Conservation (phyloP, 2,113 vertebrate species). For the Casuarius casuarius region DNA sequence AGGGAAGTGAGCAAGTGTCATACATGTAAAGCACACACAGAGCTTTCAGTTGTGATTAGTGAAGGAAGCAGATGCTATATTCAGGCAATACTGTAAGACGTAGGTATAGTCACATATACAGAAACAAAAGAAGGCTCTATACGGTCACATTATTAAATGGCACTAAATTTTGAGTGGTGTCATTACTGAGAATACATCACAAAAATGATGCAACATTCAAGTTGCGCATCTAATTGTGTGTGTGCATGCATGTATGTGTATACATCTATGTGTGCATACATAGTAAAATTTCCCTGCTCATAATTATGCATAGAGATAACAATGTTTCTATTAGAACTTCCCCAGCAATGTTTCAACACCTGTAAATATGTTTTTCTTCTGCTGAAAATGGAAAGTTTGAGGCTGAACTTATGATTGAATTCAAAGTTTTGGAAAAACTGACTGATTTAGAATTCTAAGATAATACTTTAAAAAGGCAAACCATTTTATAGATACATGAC, state of each 20-base stretch:
- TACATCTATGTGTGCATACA: neutral
- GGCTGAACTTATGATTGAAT: slow-evolving; percentile 5
- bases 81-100: neutral
- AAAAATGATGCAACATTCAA: neutral
- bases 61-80: neutral
- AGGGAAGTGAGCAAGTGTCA: neutral
- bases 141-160: neutral
- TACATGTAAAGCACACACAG: neutral
- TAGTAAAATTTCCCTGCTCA: neutral
- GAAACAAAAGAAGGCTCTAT: neutral
- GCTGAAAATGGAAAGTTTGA: slow-evolving; percentile 1
- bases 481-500: slow-evolving; percentile 6
- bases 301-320: slow-evolving; percentile 42
- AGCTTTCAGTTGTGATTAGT: neutral
- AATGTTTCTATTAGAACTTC: slow-evolving; percentile 25
- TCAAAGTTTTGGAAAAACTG: slow-evolving; percentile 35
- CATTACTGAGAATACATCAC: neutral
- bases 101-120: neutral
- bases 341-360: neutral
- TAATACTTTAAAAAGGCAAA: slow-evolving; percentile 37
- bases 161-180: neutral
- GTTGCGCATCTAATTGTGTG: neutral
- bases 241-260: neutral
- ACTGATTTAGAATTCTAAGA: slow-evolving; percentile 43
- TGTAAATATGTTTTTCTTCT: neutral